Conservation (phyloP, 2,888 invertebrate genomes). For the Coleophora flavipennella region DNA sequence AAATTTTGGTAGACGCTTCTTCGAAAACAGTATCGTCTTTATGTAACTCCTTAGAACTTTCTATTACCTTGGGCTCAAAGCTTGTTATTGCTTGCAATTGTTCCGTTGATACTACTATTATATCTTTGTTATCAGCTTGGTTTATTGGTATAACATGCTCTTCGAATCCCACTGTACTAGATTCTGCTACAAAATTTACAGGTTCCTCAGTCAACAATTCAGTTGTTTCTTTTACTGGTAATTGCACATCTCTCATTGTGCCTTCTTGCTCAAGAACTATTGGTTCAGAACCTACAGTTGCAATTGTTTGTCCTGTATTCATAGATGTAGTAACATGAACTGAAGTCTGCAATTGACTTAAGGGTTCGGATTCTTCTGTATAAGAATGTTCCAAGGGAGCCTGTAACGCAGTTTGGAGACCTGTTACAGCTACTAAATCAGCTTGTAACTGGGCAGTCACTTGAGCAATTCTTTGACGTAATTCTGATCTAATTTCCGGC, state of each 20-base stretch:
- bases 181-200: neutral
- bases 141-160: conserved; percentile 1
- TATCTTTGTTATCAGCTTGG: too few species aligned
- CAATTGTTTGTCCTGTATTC: conserved; percentile 7
- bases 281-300: conserved; percentile 3
- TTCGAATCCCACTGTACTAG: neutral
- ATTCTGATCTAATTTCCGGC: conserved; percentile 23
- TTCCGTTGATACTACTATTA: too few species aligned
- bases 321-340: conserved; percentile 1
- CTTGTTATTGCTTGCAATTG: neutral
- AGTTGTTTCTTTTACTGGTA: neutral
- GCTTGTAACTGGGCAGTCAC: conserved; percentile 38
- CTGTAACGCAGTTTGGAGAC: conserved; percentile 24
- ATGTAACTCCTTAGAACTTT: neutral
- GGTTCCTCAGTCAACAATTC: neutral
- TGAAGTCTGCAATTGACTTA: conserved; percentile 3
- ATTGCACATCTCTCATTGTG: neutral
- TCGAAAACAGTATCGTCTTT: too few species aligned
- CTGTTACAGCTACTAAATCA: conserved; percentile 34
- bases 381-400: conserved; percentile 15
- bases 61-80: conserved; percentile 1
- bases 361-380: conserved; percentile 5
- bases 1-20: too few species aligned
- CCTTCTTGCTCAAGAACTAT: neutral
- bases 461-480: conserved; percentile 31